Conservation (phyloP, 30 jellyfish, hydroid and myxozoan genomes). For the Clytia hemisphaerica region DNA sequence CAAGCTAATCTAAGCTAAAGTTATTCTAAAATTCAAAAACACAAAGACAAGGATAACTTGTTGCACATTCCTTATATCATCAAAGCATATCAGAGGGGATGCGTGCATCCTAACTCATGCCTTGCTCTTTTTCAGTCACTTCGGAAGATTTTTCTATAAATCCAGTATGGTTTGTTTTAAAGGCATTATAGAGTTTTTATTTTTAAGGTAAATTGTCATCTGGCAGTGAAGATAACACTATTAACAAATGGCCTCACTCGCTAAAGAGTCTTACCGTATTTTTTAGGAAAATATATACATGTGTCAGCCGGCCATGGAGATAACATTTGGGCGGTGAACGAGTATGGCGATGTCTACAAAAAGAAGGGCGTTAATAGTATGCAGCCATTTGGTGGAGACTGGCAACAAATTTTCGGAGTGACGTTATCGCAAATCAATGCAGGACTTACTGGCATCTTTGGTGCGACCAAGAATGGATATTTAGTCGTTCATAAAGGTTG, state of each 20-base stretch:
- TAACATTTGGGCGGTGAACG: slow-evolving; percentile 53
- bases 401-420: slow-evolving; percentile 18
- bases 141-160: no score
- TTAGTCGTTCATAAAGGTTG: slow-evolving; percentile 49
- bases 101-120: no score
- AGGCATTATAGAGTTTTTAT: no score
- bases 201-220: no score
- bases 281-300: slow-evolving; percentile 14
- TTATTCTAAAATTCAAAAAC: no score
- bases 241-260: not conserved
- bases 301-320: slow-evolving; percentile 69
- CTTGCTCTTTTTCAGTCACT: no score
- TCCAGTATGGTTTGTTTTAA: no score
- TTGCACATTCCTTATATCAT: no score
- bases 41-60: no score
- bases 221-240: no score
- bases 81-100: no score
- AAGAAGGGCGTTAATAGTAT: slow-evolving; percentile 39
- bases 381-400: slow-evolving; percentile 47
- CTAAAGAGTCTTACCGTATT: not conserved
- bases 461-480: slow-evolving; percentile 47
- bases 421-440: slow-evolving; percentile 31
- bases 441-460: slow-evolving; percentile 73
- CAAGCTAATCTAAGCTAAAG: no score
- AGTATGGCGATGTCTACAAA: slow-evolving; percentile 45